A percentile compares a stretch with the other conserved stretches of the same genome.
Evolutionary conservation across 2,797 vertebrate species (phyloP).

Genomic region (Coracias cyanogaster): DNA sequence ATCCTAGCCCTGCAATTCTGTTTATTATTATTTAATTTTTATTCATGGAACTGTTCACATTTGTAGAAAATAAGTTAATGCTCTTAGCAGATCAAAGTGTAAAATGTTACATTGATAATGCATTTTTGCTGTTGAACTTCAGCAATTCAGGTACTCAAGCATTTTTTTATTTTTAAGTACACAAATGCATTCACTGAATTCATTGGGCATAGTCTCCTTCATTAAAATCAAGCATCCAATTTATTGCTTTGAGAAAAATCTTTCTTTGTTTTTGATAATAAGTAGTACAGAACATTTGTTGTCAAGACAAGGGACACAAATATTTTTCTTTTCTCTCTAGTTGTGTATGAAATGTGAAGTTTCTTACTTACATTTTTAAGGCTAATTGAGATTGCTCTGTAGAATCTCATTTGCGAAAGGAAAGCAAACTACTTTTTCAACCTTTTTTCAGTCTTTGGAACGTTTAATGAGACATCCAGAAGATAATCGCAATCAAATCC

Average conservation of each 20-base stretch:
- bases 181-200: neutral
- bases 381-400: neutral
- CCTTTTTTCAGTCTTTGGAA: constrained; percentile 85
- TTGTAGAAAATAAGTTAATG: neutral
- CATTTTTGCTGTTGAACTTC: neutral
- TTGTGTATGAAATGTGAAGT: neutral
- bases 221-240: neutral
- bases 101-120: neutral
- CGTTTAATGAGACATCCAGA: constrained; percentile 91
- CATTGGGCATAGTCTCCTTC: neutral
- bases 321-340: neutral
- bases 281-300: neutral
- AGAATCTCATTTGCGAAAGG: neutral
- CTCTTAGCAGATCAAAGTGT: neutral
- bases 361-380: neutral
- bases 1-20: neutral
- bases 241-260: neutral
- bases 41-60: neutral
- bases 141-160: neutral
- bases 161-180: neutral
- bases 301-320: neutral
- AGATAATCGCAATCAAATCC: constrained; percentile 95
- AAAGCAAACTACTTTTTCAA: neutral
- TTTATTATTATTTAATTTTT: neutral
- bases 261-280: accelerated